Evolutionary conservation across 2,797 vertebrate species (phyloP), one percentile per base, ranked within the genome.

Genomic region (Muscicapa comitata): DNA sequence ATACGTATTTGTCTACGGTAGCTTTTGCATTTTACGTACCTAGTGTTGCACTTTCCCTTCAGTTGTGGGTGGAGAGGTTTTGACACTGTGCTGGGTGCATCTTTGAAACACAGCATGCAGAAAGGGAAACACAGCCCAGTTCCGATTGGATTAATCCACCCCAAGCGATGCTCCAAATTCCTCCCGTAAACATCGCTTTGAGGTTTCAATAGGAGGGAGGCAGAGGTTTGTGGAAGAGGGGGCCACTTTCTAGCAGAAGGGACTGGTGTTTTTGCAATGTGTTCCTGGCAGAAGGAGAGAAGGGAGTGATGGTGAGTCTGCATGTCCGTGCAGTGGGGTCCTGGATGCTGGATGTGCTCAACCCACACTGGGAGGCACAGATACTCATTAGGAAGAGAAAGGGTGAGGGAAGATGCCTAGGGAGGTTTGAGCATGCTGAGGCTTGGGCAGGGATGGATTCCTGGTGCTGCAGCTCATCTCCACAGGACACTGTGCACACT

Each of bases 311-410:
- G 43, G 31, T 6, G 6, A 77, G 51, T 20, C 58, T 65, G 33
- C 0, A 0, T 33, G 38, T 76, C 31, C 0, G 0, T 37, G 29
- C 4, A 2, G 40, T 45, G 67, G 55, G 21, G 14, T 65, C 33
- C 47, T 3, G 3, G 25, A 25, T 35, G 23, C 54, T 75, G 37
- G 31, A 67, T 21, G 13, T 35, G 37, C 31, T 86, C 0, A 0
- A 43, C 28, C 18, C 3, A 1, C 24, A 33, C 31, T 73, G 33
- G 17, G 35, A 81, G 43, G 25, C 57, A 77, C 38, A 78, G 53
- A 58, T 19, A 24, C 12, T 74, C 31, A 12, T 3, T 40, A 38
- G 80, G 43, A 68, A 17, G n/a, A 93, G 28, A 55, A 90, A 7
- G 40, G 38, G 47, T 13, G 17, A 93, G 35, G 70, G 25, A 93